phyloP scores from a whole-genome alignment of 2,888 invertebrate genomes.

The Leucophenga maculata region DNA sequence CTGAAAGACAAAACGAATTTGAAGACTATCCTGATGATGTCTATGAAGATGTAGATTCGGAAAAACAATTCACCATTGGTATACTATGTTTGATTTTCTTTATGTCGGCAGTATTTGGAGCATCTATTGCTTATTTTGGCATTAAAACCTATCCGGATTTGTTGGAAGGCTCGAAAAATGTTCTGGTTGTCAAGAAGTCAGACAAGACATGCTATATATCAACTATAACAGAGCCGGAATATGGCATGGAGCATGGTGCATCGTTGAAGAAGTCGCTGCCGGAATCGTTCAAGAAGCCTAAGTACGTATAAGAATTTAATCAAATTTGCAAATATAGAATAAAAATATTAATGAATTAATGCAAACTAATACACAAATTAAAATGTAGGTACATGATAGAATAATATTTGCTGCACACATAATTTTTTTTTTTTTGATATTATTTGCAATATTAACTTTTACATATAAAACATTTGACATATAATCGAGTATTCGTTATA shows the following conservation, averaged over 20 bases:
- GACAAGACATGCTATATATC: constrained; percentile 55
- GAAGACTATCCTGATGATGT: not conserved
- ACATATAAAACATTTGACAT: too few relatives aligned
- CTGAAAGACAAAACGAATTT: not conserved
- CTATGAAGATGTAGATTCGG: constrained; percentile 34
- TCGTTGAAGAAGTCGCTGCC: constrained; percentile 23
- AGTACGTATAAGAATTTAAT: constrained; percentile 26
- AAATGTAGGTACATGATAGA: too few relatives aligned
- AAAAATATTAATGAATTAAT: too few relatives aligned
- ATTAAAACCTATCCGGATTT: constrained; percentile 64
- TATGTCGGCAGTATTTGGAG: constrained; percentile 57
- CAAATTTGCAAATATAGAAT: too few relatives aligned
- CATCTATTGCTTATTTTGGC: constrained; percentile 58
- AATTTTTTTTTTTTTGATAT: too few relatives aligned
- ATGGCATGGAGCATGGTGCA: constrained; percentile 35
- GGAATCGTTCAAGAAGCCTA: constrained; percentile 6
- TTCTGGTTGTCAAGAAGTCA: constrained; percentile 59
- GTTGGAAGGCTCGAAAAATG: constrained; percentile 64
- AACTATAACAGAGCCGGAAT: constrained; percentile 57
- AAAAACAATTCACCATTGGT: constrained; percentile 62
- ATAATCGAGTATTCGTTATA: too few relatives aligned
- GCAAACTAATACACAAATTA: too few relatives aligned
- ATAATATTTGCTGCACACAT: too few relatives aligned
- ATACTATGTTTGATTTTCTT: constrained; percentile 61
- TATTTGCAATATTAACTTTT: too few relatives aligned